phyloP scores from a whole-genome alignment of 2,888 invertebrate genomes.

The Drosophila histrio region DNA sequence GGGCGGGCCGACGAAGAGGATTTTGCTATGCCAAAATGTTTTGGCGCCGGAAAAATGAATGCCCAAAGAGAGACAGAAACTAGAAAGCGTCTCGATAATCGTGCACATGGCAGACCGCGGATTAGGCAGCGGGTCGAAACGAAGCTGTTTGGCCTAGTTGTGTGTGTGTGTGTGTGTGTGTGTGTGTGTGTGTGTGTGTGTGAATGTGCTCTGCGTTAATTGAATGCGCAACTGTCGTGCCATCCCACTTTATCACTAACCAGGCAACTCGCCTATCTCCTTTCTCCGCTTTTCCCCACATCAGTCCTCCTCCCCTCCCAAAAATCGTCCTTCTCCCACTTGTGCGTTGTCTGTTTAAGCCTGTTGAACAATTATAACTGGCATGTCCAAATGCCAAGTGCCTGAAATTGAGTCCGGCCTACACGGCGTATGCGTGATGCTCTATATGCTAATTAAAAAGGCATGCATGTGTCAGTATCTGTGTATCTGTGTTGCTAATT shows the following conservation, averaged over 20 bases:
- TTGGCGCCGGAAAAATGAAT: constrained; percentile 48
- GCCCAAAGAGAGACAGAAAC: constrained; percentile 14
- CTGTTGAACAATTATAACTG: constrained; percentile 77
- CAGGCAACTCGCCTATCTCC: constrained; percentile 1
- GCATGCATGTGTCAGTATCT: constrained; percentile 40
- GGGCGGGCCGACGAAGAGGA: constrained; percentile 1
- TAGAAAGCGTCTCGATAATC: constrained; percentile 50
- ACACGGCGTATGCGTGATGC: constrained; percentile 70
- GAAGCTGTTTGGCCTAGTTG: constrained; percentile 63
- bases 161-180: constrained; percentile 7
- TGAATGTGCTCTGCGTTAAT: constrained; percentile 60
- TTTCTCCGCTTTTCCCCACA: neutral
- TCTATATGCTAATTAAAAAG: constrained; percentile 77
- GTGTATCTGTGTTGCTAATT: constrained; percentile 16
- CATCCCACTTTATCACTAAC: constrained; percentile 45
- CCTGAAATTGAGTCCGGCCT: constrained; percentile 75
- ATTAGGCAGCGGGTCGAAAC: constrained; percentile 41
- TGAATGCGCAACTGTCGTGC: constrained; percentile 75
- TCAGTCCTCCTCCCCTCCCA: neutral
- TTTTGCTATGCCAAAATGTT: constrained; percentile 52
- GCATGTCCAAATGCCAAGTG: constrained; percentile 79
- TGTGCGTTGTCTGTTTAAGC: constrained; percentile 71
- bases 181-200: constrained; percentile 21
- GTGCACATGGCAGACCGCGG: constrained; percentile 58
- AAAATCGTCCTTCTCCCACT: constrained; percentile 28